Conservation (phyloP, 2,113 vertebrate genomes). For the Antechinus stuartii region DNA sequence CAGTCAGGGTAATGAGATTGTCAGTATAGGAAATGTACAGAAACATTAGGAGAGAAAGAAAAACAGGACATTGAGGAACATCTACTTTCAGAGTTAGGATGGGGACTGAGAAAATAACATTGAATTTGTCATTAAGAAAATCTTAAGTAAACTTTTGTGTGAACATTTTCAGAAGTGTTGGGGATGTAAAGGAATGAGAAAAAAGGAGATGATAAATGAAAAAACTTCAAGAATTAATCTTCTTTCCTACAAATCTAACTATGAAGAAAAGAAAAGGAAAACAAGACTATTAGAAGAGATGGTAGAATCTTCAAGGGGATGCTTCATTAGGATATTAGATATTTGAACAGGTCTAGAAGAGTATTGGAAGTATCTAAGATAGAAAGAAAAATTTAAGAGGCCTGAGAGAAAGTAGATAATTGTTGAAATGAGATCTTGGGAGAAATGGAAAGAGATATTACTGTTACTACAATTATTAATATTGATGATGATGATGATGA, state of each 20-base stretch:
- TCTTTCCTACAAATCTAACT: not conserved
- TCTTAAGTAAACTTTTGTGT: not conserved
- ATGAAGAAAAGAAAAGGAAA: not conserved
- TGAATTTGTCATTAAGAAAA: not conserved
- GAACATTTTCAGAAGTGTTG: not conserved
- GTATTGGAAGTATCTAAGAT: not conserved
- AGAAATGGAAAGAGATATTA: not conserved
- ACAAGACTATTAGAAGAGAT: not conserved
- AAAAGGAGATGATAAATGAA: not conserved
- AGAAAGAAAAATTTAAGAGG: not conserved
- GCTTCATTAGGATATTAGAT: not conserved
- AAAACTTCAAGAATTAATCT: not conserved
- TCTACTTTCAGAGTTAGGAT: not conserved
- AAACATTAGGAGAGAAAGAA: not conserved
- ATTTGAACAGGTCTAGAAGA: not conserved
- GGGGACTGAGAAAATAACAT: not conserved
- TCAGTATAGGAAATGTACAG: not conserved
- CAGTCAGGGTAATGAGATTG: too few relatives aligned
- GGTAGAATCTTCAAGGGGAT: not conserved
- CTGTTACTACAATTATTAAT: not conserved
- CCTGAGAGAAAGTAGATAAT: not conserved
- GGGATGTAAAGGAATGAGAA: not conserved
- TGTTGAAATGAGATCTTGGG: not conserved
- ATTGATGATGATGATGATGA: not conserved
- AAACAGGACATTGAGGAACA: not conserved